Conservation (phyloP, 2,797 vertebrate species). For the Miichthys miiuy region DNA sequence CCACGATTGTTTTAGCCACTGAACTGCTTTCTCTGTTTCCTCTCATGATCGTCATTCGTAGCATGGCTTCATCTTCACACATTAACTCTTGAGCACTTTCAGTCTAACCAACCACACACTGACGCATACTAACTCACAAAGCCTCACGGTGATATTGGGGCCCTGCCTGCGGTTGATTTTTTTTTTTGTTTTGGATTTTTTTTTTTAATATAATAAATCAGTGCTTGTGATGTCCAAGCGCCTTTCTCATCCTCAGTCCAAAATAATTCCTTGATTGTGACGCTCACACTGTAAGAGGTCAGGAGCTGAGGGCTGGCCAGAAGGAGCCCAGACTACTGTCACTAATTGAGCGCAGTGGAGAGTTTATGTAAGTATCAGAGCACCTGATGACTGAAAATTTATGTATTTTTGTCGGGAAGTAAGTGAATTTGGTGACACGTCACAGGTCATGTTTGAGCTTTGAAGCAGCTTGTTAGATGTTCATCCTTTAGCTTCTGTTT, state of each 20-base stretch:
- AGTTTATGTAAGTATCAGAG: constrained; percentile 86
- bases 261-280: constrained; percentile 83
- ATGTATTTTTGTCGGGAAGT: constrained; percentile 23
- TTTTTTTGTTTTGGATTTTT: no score
- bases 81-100: background rate
- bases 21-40: background rate
- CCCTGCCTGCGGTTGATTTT: background rate
- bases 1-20: background rate
- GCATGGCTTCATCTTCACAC: constrained; percentile 49
- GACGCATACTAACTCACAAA: background rate
- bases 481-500: background rate
- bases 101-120: constrained; percentile 3
- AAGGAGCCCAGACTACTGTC: constrained; percentile 86
- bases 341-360: constrained; percentile 84
- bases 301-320: constrained; percentile 83
- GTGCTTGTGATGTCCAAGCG: constrained; percentile 36
- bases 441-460: background rate
- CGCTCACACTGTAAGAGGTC: constrained; percentile 85
- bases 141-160: background rate
- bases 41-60: constrained; percentile 1
- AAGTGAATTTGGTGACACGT: background rate
- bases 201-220: background rate
- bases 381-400: constrained; percentile 16
- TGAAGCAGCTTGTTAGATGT: background rate
- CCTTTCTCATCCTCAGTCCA: constrained; percentile 45